Percentiles rank a stretch among this genome's conserved stretches.
These are phyloP conservation scores for Ranitomeya imitator DNA, from an alignment of 2,113 vertebrate species.

Conservation along the genomic window DNA sequence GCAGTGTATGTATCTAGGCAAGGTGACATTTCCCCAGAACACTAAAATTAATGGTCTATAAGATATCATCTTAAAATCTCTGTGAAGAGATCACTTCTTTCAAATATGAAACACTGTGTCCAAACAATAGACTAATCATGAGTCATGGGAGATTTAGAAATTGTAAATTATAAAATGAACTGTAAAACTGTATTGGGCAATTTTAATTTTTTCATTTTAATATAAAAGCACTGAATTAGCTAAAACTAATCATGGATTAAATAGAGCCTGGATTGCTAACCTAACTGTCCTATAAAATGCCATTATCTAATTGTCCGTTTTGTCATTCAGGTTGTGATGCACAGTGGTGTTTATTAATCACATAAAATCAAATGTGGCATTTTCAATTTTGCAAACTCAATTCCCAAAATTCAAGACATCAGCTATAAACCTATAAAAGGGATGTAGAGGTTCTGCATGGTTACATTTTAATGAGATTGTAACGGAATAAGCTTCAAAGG, in stretches of 20 bases:
- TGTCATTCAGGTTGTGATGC: constrained; percentile 29
- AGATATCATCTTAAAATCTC: too few relatives aligned
- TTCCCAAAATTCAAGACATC: constrained; percentile 49
- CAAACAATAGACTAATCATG: background rate
- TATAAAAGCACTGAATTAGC: background rate
- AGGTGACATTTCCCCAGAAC: too few relatives aligned
- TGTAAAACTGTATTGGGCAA: background rate
- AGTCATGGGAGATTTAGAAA: background rate
- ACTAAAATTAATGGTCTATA: too few relatives aligned
- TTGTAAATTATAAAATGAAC: background rate
- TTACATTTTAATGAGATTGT: constrained; percentile 50
- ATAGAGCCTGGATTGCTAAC: background rate
- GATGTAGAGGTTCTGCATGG: constrained; percentile 52
- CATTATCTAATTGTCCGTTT: constrained; percentile 27
- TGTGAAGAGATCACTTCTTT: too few relatives aligned
- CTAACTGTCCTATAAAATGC: background rate
- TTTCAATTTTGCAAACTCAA: constrained; percentile 51
- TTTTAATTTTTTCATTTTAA: background rate
- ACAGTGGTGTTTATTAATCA: constrained; percentile 49
- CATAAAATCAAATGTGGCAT: constrained; percentile 51
- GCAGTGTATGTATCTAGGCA: too few relatives aligned
- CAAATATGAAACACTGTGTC: too few relatives aligned
- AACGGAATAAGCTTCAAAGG: constrained; percentile 13
- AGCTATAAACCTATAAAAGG: constrained; percentile 47
- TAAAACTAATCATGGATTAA: background rate